These are phyloP conservation scores for Heterochromis multidens DNA, from an alignment of 2,113 vertebrate species.

Conservation along the genomic window DNA sequence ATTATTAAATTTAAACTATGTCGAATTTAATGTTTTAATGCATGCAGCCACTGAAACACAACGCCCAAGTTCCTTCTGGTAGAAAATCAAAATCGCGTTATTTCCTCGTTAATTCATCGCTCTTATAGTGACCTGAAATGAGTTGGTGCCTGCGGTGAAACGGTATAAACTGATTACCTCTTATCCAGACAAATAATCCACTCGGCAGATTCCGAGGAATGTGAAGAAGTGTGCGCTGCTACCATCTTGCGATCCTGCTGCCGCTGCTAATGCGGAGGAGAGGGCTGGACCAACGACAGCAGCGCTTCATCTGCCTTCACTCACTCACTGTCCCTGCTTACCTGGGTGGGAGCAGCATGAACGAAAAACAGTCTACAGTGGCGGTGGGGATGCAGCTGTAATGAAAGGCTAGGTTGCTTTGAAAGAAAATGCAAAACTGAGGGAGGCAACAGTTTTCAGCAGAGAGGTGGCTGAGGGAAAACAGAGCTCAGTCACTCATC, in stretches of 20 bases:
- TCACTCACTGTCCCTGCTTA: conserved; percentile 9
- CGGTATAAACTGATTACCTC: conserved; percentile 75
- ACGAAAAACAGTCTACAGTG: neutral
- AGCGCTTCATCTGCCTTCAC: conserved; percentile 21
- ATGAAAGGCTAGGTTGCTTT: neutral
- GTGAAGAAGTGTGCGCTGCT: conserved; percentile 84
- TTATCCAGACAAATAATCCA: conserved; percentile 96
- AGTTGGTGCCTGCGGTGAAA: neutral
- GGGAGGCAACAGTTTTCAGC: neutral
- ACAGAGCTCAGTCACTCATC: neutral
- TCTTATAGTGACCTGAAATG: neutral
- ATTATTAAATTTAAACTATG: conserved; percentile 7
- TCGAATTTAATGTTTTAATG: neutral
- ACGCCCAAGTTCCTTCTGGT: neutral
- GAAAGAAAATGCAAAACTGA: neutral
- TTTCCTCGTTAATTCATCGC: neutral
- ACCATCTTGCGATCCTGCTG: conserved; percentile 83
- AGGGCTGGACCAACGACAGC: conserved; percentile 16
- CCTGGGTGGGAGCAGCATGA: neutral
- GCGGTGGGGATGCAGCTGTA: neutral
- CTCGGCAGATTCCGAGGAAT: conserved; percentile 85
- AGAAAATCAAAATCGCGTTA: neutral
- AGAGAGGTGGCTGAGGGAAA: neutral
- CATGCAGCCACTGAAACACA: neutral
- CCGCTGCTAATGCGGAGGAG: neutral